Conservation (phyloP, 2,113 vertebrate genomes). For the Hydrolagus affinis region DNA sequence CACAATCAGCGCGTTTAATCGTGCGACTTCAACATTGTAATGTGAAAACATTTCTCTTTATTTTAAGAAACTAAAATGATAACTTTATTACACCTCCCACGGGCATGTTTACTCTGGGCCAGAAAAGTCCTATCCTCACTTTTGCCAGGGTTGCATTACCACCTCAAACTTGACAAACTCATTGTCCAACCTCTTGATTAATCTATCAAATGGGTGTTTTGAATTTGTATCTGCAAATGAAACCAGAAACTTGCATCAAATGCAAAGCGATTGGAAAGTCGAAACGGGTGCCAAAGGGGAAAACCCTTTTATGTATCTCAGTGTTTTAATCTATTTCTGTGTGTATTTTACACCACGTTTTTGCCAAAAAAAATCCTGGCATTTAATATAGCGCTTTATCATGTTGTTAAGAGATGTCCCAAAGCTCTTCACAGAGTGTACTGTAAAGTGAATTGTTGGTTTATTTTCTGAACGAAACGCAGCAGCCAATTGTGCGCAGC, state of each 20-base stretch:
- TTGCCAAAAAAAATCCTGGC: not conserved
- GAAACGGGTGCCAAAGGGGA: not conserved
- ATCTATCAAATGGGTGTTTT: not conserved
- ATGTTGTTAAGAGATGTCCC: too few relatives aligned
- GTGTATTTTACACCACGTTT: not conserved
- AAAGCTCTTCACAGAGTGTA: too few relatives aligned
- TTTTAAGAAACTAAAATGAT: not conserved
- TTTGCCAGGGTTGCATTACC: too few relatives aligned
- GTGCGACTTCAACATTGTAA: not conserved
- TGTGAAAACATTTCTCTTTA: not conserved
- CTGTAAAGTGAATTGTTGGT: too few relatives aligned
- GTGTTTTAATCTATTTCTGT: constrained; percentile 6
- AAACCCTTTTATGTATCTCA: not conserved
- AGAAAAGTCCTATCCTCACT: too few relatives aligned
- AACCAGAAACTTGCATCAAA: not conserved
- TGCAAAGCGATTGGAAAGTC: constrained; percentile 10
- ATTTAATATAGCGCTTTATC: too few relatives aligned
- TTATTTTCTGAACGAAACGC: too few relatives aligned
- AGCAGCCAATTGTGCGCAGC: too few relatives aligned
- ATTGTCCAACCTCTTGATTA: not conserved
- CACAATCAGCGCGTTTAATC: not conserved
- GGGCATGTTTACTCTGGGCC: not conserved
- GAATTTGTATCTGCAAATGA: not conserved
- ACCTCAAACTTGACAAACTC: too few relatives aligned
- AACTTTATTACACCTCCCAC: not conserved